Base-by-base conservation (phyloP, 2,113 vertebrate species). In the Sclerurus mexicanus region DNA sequence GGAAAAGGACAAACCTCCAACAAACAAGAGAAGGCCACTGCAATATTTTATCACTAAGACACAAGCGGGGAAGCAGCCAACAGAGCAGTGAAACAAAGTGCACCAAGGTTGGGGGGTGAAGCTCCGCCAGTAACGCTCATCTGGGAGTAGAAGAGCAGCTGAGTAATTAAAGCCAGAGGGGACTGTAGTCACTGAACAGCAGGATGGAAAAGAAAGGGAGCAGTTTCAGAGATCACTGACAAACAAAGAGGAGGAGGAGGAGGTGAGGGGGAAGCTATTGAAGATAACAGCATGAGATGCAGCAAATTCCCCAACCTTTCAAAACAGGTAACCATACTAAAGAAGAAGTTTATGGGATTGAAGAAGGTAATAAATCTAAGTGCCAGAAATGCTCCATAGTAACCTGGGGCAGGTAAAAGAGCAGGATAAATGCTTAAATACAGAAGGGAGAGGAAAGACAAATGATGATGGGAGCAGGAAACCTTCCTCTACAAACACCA, bases 141-240 rank as follows among this genome's bases (percentile, higher is more conserved):
- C 56, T 39, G 53, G 83, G 72, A 90, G 76, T 40, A 31, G 76
- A 60, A 60, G 28, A 76, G 53, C 59, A 92, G 83, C 79, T 69
- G 83, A 89, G 85, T 91, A 93, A 94, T 89, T 85, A 93, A 91
- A 94, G 77, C 66, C 85, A 72, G 85, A 89, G 66, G 81, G 81
- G 58, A 56, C 77, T 8, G 49, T 89, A 81, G 77, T 40, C 90
- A 87, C 71, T 6, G 0, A 91, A 60, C 74, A 90, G 85, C 82
- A 69, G 71, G 82, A 52, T 64, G 58, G 71, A 81, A 94, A 81
- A 2, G 1, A 82, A 94, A 87, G 73, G 60, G 47, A 93, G 52
- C 12, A 56, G n/a, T 47, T 95, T 50, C 87, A 69, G 84, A 86
- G 84, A 93, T 71, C 84, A 44, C 69, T 55, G 64, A n/a, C 59